phyloP scores from a whole-genome alignment of 1,140 invertebrate genomes.

The Popillia japonica region DNA sequence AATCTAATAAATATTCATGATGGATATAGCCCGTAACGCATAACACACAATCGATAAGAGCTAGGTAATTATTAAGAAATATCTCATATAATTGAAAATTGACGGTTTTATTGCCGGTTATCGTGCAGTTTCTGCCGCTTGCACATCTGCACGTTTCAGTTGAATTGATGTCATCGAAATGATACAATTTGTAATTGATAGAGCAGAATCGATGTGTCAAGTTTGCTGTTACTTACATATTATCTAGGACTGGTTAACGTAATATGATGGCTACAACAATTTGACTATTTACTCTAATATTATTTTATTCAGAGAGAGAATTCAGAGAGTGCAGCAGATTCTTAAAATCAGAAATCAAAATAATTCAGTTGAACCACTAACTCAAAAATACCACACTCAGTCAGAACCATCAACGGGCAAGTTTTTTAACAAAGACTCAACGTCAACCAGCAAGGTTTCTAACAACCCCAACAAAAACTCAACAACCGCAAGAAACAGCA shows the following conservation, averaged over 20 bases:
- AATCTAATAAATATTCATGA: conserved; percentile 7
- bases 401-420: too few species aligned
- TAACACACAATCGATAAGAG: neutral
- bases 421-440: too few species aligned
- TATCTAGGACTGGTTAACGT: neutral
- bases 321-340: too few species aligned
- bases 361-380: too few species aligned
- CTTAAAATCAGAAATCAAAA: too few species aligned
- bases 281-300: too few species aligned
- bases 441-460: too few species aligned
- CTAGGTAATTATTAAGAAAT: neutral
- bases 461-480: too few species aligned
- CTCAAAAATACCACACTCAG: too few species aligned
- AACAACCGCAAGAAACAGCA: too few species aligned
- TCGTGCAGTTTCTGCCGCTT: neutral
- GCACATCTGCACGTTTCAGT: neutral
- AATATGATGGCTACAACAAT: too few species aligned
- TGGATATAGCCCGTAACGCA: neutral
- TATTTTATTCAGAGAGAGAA: too few species aligned
- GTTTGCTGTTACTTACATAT: neutral
- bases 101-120: neutral
- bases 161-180: neutral
- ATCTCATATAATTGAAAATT: neutral
- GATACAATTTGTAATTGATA: neutral
- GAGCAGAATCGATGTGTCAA: neutral